phyloP scores from a whole-genome alignment of 1,140 invertebrate genomes.

The Octopus sinensis region DNA sequence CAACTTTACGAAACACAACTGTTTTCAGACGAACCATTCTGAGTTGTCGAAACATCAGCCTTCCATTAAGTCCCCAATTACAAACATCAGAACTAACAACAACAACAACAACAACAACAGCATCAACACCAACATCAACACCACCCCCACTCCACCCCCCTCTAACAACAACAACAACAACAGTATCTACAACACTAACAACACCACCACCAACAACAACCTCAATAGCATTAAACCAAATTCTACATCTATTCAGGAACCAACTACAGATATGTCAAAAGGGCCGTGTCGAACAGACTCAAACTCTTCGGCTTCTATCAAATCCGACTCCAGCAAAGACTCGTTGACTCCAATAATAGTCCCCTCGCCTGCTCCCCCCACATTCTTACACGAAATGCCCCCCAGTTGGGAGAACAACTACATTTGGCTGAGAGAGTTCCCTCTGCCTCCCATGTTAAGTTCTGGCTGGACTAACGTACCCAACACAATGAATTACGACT shows the following conservation, averaged over 20 bases:
- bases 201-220: background rate
- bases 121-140: background rate
- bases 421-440: slow-evolving; percentile 1
- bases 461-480: background rate
- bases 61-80: background rate
- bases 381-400: background rate
- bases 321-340: background rate
- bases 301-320: too few relatives aligned
- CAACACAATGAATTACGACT: background rate
- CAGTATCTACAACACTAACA: background rate
- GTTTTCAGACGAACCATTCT: background rate
- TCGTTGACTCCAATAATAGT: background rate
- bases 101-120: background rate
- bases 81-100: background rate
- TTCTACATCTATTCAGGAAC: background rate
- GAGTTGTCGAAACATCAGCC: background rate
- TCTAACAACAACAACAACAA: background rate
- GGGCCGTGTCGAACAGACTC: background rate
- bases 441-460: background rate
- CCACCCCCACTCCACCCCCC: background rate
- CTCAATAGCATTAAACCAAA: background rate
- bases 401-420: slow-evolving; percentile 7
- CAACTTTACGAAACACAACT: slow-evolving; percentile 33
- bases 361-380: background rate
- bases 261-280: background rate